Evolutionary conservation across 2,113 vertebrate genomes (phyloP).

Genomic region (Chionomys nivalis): DNA sequence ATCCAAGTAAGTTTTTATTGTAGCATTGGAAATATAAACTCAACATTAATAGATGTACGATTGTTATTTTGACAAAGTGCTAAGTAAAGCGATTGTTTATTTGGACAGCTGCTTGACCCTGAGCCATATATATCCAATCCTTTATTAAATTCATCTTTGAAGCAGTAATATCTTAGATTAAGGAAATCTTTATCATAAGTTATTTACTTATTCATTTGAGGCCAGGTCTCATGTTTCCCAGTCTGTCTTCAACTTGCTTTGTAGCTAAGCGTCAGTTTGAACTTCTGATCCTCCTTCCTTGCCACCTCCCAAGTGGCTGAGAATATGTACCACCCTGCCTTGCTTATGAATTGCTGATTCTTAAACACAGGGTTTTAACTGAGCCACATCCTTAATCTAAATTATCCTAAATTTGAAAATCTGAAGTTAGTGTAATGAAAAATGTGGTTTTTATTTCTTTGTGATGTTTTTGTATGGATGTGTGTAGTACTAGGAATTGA

Average conservation of each 20-base stretch:
- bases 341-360: neutral
- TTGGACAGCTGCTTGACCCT: neutral
- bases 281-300: neutral
- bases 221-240: too few relatives aligned
- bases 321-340: neutral
- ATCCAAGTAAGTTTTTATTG: constrained; percentile 29
- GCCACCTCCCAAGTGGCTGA: neutral
- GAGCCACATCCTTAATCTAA: too few relatives aligned
- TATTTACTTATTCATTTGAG: neutral
- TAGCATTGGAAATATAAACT: neutral
- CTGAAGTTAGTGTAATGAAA: neutral
- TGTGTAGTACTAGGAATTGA: neutral
- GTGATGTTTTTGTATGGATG: too few relatives aligned
- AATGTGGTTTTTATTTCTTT: neutral
- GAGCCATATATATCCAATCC: neutral
- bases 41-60: neutral
- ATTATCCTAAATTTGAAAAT: neutral
- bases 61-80: neutral
- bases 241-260: neutral
- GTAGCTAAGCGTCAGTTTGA: neutral
- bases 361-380: neutral
- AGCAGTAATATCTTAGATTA: neutral
- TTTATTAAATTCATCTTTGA: neutral
- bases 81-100: neutral
- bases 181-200: neutral